These are phyloP conservation scores for Volucella zonaria DNA, from an alignment of 2,888 invertebrate species.

Conservation along the genomic window DNA sequence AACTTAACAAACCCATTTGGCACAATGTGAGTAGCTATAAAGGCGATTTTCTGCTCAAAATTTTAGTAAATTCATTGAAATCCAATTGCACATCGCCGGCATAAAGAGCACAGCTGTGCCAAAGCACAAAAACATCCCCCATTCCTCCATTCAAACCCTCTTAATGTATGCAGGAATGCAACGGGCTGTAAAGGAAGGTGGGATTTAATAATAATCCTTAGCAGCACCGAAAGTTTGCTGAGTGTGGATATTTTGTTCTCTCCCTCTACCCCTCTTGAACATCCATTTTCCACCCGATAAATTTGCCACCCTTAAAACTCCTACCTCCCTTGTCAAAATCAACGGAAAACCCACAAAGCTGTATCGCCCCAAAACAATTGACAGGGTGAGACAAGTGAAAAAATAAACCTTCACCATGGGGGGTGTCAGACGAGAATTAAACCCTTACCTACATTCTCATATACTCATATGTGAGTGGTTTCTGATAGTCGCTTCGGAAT, in stretches of 20 bases:
- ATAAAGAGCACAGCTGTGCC: neutral
- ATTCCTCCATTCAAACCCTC: slow-evolving; percentile 9
- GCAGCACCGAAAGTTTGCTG: neutral
- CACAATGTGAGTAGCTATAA: neutral
- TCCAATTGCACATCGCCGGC: neutral
- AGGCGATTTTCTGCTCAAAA: neutral
- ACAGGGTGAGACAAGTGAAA: slow-evolving; percentile 22
- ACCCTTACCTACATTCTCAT: neutral
- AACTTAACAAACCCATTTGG: neutral
- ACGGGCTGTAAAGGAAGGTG: neutral
- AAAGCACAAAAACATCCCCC: neutral
- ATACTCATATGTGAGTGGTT: neutral
- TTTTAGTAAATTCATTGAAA: slow-evolving; percentile 2
- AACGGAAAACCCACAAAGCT: neutral
- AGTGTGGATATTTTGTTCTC: slow-evolving; percentile 32
- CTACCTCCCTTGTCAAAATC: neutral
- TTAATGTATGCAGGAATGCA: slow-evolving; percentile 10
- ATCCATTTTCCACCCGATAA: slow-evolving; percentile 41
- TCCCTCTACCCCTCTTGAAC: neutral
- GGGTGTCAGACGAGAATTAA: neutral
- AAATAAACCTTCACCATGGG: slow-evolving; percentile 14
- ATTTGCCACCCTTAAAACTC: slow-evolving; percentile 1
- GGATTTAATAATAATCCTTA: slow-evolving; percentile 29
- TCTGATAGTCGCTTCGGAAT: neutral
- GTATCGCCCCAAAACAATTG: neutral